Percentiles rank a stretch among this genome's conserved stretches.
These are phyloP conservation scores for Peribatodes rhomboidaria DNA, from an alignment of 2,888 invertebrate species.

Conservation along the genomic window DNA sequence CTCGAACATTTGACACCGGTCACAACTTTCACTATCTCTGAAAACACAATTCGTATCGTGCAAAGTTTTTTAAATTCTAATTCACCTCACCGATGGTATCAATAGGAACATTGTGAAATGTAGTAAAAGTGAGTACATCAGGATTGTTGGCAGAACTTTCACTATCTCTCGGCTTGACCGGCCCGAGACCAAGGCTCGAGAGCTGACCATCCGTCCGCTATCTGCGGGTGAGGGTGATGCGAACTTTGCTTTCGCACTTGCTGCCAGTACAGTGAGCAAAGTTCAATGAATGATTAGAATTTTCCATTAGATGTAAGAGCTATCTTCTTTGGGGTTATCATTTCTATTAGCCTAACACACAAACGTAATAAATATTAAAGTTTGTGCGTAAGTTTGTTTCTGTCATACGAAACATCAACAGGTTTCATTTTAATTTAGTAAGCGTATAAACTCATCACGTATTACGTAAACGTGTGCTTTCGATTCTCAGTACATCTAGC, in stretches of 20 bases:
- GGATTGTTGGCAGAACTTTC: constrained; percentile 56
- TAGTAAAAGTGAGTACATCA: constrained; percentile 55
- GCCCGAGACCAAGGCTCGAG: constrained; percentile 47
- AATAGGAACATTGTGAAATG: constrained; percentile 28
- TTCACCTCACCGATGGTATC: background rate
- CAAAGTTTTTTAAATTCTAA: background rate
- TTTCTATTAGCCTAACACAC: constrained; percentile 5
- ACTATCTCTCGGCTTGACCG: constrained; percentile 52
- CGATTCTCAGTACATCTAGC: too few relatives aligned
- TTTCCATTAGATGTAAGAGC: constrained; percentile 12
- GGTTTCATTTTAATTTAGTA: too few relatives aligned
- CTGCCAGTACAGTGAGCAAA: background rate
- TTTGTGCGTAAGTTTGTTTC: background rate
- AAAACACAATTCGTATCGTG: background rate
- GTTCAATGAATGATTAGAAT: constrained; percentile 29
- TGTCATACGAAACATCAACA: too few relatives aligned
- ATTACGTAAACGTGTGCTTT: too few relatives aligned
- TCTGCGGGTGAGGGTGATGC: constrained; percentile 42
- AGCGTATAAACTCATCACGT: too few relatives aligned
- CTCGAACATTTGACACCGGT: background rate
- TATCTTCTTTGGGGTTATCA: constrained; percentile 12
- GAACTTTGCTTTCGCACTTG: constrained; percentile 13
- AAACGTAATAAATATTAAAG: too few relatives aligned
- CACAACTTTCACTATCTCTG: constrained; percentile 5
- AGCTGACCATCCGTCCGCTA: constrained; percentile 57